Conservation (phyloP, 2,113 vertebrate genomes). For the Amblyopsis rosae region DNA sequence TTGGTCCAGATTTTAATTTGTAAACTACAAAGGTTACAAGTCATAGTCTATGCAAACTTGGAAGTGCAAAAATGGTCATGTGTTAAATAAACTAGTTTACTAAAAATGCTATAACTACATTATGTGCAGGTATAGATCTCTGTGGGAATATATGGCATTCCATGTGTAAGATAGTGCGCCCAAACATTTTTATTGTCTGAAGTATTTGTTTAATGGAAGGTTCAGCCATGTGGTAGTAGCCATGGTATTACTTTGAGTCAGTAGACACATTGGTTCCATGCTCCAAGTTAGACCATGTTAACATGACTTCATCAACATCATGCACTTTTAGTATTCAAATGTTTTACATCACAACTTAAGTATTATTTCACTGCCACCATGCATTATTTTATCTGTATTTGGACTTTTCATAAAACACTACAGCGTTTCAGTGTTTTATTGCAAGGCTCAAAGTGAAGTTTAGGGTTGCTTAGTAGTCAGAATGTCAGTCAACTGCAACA, state of each 20-base stretch:
- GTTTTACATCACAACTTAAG: not conserved
- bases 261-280: not conserved
- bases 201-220: not conserved
- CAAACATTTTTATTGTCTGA: not conserved
- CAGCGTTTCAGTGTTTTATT: not conserved
- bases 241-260: not conserved
- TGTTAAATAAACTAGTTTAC: slow-evolving; percentile 1
- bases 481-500: not conserved
- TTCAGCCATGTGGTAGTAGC: not conserved
- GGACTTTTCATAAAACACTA: not conserved
- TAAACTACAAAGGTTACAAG: slow-evolving; percentile 27
- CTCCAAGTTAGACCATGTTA: not conserved
- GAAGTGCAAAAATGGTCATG: slow-evolving; percentile 12
- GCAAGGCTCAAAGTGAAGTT: too few relatives aligned
- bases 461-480: not conserved
- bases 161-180: not conserved
- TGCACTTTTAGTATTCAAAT: not conserved
- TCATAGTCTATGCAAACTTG: slow-evolving; percentile 48
- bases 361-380: not conserved
- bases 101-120: not conserved
- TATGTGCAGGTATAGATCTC: not conserved
- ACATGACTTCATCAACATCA: not conserved
- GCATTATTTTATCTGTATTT: not conserved
- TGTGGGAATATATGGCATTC: not conserved
- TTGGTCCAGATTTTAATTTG: too few relatives aligned